Base-by-base conservation (phyloP, 2,888 invertebrate species). In the Masnerella sp. region DNA sequence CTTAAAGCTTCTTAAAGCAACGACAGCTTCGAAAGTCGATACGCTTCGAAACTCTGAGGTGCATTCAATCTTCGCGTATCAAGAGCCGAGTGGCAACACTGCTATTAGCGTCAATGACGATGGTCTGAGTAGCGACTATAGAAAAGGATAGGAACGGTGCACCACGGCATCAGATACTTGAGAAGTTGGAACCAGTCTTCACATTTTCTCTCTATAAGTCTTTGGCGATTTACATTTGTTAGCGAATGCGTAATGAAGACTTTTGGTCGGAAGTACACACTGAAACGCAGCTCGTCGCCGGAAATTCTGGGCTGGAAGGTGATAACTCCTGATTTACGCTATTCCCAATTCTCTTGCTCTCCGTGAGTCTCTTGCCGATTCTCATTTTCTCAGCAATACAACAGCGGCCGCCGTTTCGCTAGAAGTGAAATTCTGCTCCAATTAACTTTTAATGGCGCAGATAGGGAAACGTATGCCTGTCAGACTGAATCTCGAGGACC, bases 391-490 rank as follows among this genome's bases (percentile, higher is more conserved):
- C 77, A 76, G 75, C 73, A 72, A 75, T 77, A 69, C 76, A 58
- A 74, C 51, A 58, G 40, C 68, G 49, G 34, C 45, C 61, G 25
- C 76, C 70, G 77, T 75, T 75, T 67, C 72, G 76, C 75, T 73
- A 58, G 68, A 75, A 77, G 79, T 76, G 78, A 78, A 79, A 81
- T 83, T 82, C 80, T 81, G 81, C 81, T 83, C 82, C 82, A 83
- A 82, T 83, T 83, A 83, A 84, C 82, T 83, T 83, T 83, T 83
- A 82, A 82, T 82, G 81, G 81, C 77, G 75, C 78, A 82, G 82
- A 83, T 83, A 82, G 82, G 81, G 80, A 82, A 82, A 83, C 83
- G 81, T 82, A 82, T 82, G 82, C 79, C 80, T 78, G 77, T 77
- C 79, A 68, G 68, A 51, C 67, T 34, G 51, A 58, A 28, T 67